These are phyloP conservation scores for Ellobium chinense DNA, from an alignment of 2,888 invertebrate genomes.

Conservation along the genomic window DNA sequence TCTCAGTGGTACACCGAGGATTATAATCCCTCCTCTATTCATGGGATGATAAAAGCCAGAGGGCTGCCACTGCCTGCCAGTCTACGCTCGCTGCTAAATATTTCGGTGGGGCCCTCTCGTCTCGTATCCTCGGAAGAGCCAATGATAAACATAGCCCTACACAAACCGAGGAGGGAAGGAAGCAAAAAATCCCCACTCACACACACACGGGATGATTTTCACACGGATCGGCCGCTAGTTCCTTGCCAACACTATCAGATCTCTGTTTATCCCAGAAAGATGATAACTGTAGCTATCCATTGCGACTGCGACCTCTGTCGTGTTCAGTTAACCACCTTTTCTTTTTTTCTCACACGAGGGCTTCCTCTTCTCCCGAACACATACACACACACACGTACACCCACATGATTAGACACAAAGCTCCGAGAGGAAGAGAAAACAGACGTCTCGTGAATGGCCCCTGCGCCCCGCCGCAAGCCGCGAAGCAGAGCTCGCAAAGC, in stretches of 20 bases:
- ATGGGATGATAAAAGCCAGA: no score
- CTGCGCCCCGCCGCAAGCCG: not conserved
- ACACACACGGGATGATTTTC: not conserved
- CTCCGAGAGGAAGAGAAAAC: slow-evolving; percentile 27
- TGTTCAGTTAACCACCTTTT: not conserved
- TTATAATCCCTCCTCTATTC: no score
- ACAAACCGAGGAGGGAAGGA: no score
- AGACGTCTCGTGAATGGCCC: slow-evolving; percentile 25
- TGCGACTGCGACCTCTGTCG: not conserved
- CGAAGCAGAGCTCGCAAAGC: slow-evolving; percentile 23
- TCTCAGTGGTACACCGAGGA: not conserved
- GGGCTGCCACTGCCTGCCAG: not conserved
- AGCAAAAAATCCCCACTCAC: not conserved
- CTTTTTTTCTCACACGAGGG: no score
- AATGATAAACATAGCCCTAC: no score
- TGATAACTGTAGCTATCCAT: not conserved
- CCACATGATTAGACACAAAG: slow-evolving; percentile 16
- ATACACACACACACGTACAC: slow-evolving; percentile 1
- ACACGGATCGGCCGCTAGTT: not conserved
- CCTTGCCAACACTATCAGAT: not conserved
- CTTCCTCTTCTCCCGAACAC: no score
- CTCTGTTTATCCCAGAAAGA: not conserved
- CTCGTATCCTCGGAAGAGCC: no score
- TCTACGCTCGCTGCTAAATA: not conserved
- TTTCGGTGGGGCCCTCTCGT: not conserved